A percentile compares a stretch with the other conserved stretches of the same genome.
These are phyloP conservation scores for Lynx canadensis DNA, from an alignment of 2,113 vertebrate genomes.

Conservation along the genomic window DNA sequence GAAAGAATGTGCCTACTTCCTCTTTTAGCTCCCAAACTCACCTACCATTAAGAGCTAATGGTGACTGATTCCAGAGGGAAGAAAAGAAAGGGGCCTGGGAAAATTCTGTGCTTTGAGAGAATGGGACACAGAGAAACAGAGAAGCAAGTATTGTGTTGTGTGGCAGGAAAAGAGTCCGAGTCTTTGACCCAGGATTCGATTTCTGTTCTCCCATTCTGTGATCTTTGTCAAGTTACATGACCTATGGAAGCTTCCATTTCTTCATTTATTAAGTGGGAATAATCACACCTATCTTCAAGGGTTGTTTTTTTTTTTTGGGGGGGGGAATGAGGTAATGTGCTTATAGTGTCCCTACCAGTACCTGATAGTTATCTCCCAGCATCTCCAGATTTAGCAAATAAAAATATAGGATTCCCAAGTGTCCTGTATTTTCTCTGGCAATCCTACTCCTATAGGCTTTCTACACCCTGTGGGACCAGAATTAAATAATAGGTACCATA, in stretches of 20 bases:
- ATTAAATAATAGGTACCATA: neutral
- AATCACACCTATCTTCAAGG: neutral
- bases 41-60: neutral
- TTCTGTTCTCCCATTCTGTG: neutral
- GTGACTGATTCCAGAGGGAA: neutral
- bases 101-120: neutral
- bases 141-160: neutral
- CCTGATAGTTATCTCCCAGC: neutral
- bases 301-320: neutral
- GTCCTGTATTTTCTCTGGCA: neutral
- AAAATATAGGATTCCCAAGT: neutral
- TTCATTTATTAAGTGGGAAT: neutral
- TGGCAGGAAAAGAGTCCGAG: neutral
- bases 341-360: neutral
- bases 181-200: neutral
- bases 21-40: neutral
- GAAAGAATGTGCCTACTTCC: neutral
- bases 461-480: neutral
- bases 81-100: neutral
- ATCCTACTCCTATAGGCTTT: neutral
- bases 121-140: neutral
- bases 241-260: neutral
- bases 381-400: neutral
- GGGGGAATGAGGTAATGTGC: neutral
- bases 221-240: neutral